Evolutionary conservation across 2,113 vertebrate species (phyloP), one percentile per base, ranked within the genome.

Genomic region (Nyctereutes procyonoides): DNA sequence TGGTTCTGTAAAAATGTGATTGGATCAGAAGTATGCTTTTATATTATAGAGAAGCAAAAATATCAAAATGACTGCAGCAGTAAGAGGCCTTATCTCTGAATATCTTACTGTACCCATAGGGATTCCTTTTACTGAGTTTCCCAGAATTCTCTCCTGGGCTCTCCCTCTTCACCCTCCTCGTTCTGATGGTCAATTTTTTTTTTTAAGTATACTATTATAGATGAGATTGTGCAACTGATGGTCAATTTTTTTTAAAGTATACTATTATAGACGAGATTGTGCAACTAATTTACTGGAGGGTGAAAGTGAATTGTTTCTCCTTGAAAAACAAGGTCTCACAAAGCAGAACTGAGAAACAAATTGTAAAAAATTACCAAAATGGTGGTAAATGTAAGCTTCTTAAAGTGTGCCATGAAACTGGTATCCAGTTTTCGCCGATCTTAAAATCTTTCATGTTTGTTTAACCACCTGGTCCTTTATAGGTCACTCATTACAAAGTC

Each of bases 391-490:
- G 12, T 53, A 86, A 73, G 51, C 51, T 38, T 74, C 58, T 92
- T 86, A 10, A 96, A 90, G 7, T 60, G 10, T 2, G 65, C 96
- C 95, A 88, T 77, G 55, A 95, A 98, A 97, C 88, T 90, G 20
- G 26, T 85, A 96, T 97, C 93, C 71, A 95, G 76, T 94, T 98
- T 97, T 96, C 88, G 65, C 83, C 81, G 26, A 48, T 88, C 80
- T 95, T 89, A 95, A 97, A 91, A 94, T 89, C 74, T 95, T 90
- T 83, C 76, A 89, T 90, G 96, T 56, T 35, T 77, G 26, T 53
- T 97, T 91, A 97, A 94, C 79, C 95, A 89, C 53, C 26, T 71
- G 13, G 63, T 96, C 53, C 92, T 90, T 92, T 96, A 67, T 96
- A 94, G 89, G 93, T 95, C 96, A 96, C 12, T 94, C 16, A 32